Base-by-base conservation (phyloP, 2,797 vertebrate genomes). In the Salarias fasciatus region DNA sequence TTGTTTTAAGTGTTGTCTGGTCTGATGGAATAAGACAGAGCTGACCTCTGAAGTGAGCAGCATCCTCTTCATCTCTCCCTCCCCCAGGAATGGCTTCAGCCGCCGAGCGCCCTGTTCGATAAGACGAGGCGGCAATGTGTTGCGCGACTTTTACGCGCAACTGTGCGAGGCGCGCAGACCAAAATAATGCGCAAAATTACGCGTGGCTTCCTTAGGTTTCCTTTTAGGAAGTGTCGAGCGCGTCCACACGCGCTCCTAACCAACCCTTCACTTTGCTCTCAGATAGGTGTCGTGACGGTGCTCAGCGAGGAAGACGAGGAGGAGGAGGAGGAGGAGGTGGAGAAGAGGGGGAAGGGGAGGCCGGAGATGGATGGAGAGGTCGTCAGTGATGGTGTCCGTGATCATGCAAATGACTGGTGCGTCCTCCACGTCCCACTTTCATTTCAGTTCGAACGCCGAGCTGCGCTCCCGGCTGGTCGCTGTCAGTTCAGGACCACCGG, bases 401-500 rank as follows among this genome's bases (percentile, higher is more conserved):
- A 74, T 35, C 13, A 15, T 1, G 0, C 44, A 24, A 24, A 24
- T 18, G 18, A 3, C 3, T 24, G 18, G 18, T 3, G 18, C 18
- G 18, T 24, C 18, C 18, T 24, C n/a, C n/a, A n/a, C n/a, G n/a
- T n/a, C 18, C 18, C 18, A 24, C 18, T 24, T 24, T 24, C 24
- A 24, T 24, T 24, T 3, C 18, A 24, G 18, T 24, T 24, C 2
- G 18, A 24, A 24, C 2, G 18, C 18, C 18, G 18, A 24, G 18
- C 18, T 24, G 18, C 18, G 18, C 18, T 24, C 33, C 33, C 6
- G 33, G 35, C 6, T 35, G 63, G 88, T 90, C 90, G 91, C 91
- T 92, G 92, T 92, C 92, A 90, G 84, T 92, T 92, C 91, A 92
- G 89, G 86, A 92, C 90, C 90, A 90, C 84, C 83, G 36, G 36